Conservation (phyloP, 2,797 vertebrate species). For the Lophotriccus pileatus region DNA sequence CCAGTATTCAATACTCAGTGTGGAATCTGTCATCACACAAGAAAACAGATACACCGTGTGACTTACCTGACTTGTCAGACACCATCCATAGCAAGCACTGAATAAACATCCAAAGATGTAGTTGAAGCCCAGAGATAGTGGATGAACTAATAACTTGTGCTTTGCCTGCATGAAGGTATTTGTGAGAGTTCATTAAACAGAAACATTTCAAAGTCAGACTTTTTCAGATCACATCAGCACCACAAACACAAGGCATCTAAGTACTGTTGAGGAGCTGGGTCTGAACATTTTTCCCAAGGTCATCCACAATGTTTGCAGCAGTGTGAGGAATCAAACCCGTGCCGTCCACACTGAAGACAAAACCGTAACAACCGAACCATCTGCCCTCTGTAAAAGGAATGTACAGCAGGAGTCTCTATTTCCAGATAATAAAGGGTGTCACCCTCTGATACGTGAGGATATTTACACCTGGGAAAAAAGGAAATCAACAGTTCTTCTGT, state of each 20-base stretch:
- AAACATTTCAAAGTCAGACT: neutral
- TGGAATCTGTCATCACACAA: neutral
- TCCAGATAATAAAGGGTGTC: neutral
- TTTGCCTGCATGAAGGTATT: neutral
- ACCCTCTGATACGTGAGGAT: neutral
- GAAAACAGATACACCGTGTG: neutral
- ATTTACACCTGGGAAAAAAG: neutral
- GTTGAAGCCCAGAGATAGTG: neutral
- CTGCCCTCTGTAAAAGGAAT: neutral
- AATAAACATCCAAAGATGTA: neutral
- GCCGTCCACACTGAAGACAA: neutral
- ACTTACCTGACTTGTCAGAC: neutral
- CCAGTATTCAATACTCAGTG: neutral
- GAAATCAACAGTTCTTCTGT: constrained; percentile 4
- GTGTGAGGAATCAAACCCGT: neutral
- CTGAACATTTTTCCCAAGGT: neutral
- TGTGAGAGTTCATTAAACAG: neutral
- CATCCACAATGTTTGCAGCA: neutral
- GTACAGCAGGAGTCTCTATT: neutral
- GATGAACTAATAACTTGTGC: neutral
- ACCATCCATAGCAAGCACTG: neutral
- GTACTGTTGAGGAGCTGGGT: neutral
- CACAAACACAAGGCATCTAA: neutral
- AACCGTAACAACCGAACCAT: neutral
- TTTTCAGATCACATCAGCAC: neutral